A percentile compares a stretch with the other conserved stretches of the same genome.
Conservation (phyloP, 2,797 vertebrate species). For the Distichodus sexfasciatus region DNA sequence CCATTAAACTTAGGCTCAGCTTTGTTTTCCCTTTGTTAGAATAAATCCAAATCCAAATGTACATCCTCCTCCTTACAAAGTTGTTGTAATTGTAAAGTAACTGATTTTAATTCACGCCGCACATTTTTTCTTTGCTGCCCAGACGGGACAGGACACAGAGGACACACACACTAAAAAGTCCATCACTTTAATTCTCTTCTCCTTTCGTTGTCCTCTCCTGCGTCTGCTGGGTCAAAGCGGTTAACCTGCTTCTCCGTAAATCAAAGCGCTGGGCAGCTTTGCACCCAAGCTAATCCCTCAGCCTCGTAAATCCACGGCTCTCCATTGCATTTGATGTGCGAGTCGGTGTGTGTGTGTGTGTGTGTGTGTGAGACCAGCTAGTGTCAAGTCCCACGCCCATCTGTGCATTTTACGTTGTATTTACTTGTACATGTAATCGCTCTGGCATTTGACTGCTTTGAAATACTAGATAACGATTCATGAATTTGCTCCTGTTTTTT, state of each 20-base stretch:
- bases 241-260: slow-evolving; percentile 42
- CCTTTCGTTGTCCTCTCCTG: slow-evolving; percentile 10
- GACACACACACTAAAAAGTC: slow-evolving; percentile 12
- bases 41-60: too few relatives aligned
- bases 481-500: too few relatives aligned
- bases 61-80: too few relatives aligned
- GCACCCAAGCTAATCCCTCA: slow-evolving; percentile 25
- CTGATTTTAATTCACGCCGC: not conserved
- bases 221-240: slow-evolving; percentile 28
- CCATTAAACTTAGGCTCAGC: too few relatives aligned
- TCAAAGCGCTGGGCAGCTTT: slow-evolving; percentile 21
- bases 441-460: too few relatives aligned
- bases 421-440: too few relatives aligned
- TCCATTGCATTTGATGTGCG: not conserved
- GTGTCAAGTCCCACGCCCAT: not conserved
- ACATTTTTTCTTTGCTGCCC: not conserved
- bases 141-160: not conserved
- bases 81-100: not conserved
- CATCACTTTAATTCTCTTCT: slow-evolving; percentile 31
- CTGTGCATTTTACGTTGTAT: not conserved
- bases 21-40: too few relatives aligned
- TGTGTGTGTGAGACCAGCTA: not conserved
- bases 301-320: slow-evolving; percentile 30
- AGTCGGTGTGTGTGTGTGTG: not conserved
- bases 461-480: too few relatives aligned